phyloP scores from a whole-genome alignment of 2,113 vertebrate species.

The Nanorana parkeri region DNA sequence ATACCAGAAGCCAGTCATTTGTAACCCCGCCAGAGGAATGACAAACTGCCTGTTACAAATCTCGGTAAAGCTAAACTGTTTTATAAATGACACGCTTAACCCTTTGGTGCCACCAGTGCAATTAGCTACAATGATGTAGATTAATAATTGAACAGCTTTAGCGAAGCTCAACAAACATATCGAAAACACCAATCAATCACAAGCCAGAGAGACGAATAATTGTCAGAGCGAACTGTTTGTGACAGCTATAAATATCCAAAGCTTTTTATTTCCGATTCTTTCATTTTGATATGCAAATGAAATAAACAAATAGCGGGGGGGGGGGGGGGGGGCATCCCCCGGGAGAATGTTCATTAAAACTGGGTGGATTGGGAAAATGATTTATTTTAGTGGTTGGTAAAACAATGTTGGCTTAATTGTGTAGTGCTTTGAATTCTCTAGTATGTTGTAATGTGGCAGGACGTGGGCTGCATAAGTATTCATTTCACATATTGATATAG shows the following conservation, averaged over 20 bases:
- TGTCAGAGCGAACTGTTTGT: slow-evolving; percentile 9
- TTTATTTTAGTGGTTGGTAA: slow-evolving; percentile 1
- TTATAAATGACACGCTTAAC: slow-evolving; percentile 62
- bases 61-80: slow-evolving; percentile 62
- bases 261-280: slow-evolving; percentile 11
- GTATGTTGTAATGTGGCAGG: too few species aligned
- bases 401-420: background rate
- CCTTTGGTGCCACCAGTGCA: slow-evolving; percentile 51
- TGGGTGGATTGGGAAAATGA: slow-evolving; percentile 11
- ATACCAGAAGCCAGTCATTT: slow-evolving; percentile 65
- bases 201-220: slow-evolving; percentile 2
- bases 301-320: background rate
- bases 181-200: slow-evolving; percentile 35
- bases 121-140: slow-evolving; percentile 55
- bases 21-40: slow-evolving; percentile 68
- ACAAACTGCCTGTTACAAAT: slow-evolving; percentile 60
- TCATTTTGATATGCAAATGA: background rate
- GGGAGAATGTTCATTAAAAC: slow-evolving; percentile 1
- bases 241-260: slow-evolving; percentile 32
- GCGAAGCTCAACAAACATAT: slow-evolving; percentile 47
- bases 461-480: too few species aligned
- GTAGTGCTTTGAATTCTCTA: too few species aligned
- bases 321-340: too few species aligned
- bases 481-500: too few species aligned
- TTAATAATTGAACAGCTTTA: slow-evolving; percentile 28